Percentiles rank a stretch among this genome's conserved stretches.
phyloP scores from a whole-genome alignment of 37 sponge, comb jelly and placozoan species.

The Chondrilla cf. caribensis region DNA sequence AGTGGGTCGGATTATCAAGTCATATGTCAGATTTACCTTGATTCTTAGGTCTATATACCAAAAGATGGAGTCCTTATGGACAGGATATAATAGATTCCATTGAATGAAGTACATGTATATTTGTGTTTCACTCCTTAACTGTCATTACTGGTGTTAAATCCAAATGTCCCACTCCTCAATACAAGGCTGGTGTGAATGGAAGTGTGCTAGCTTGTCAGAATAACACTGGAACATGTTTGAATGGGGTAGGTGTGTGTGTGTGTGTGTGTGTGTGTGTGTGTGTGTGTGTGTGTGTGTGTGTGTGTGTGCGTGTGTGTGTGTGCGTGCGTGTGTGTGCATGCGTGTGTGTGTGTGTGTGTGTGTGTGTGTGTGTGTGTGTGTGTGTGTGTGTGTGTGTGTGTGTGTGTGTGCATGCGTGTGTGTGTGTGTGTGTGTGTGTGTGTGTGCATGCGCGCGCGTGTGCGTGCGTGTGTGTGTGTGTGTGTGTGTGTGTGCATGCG shows the following conservation, averaged over 20 bases:
- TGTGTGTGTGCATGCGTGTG: not conserved
- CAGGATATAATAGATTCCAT: too few relatives aligned
- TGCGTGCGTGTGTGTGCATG: not conserved
- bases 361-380: conserved; percentile 1
- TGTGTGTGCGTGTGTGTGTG: conserved; percentile 19
- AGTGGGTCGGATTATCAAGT: too few relatives aligned
- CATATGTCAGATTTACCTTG: too few relatives aligned
- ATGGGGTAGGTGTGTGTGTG: conserved; percentile 33
- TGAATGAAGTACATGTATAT: too few relatives aligned
- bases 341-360: not conserved
- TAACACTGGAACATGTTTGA: conserved; percentile 31
- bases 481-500: not conserved
- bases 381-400: conserved; percentile 9
- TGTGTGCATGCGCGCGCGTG: not conserved
- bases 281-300: not conserved
- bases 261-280: too few relatives aligned
- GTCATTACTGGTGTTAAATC: conserved; percentile 38
- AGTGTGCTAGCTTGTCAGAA: conserved; percentile 24
- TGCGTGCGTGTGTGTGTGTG: not conserved
- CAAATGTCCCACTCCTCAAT: conserved; percentile 46
- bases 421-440: conserved; percentile 5
- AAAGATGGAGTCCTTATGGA: too few relatives aligned
- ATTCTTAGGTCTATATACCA: too few relatives aligned
- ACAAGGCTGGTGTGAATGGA: not conserved
- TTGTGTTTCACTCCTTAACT: too few relatives aligned